Evolutionary conservation across 2,888 invertebrate genomes (phyloP), one percentile per base, ranked within the genome.

Genomic region (Chrysodeixis includens): DNA sequence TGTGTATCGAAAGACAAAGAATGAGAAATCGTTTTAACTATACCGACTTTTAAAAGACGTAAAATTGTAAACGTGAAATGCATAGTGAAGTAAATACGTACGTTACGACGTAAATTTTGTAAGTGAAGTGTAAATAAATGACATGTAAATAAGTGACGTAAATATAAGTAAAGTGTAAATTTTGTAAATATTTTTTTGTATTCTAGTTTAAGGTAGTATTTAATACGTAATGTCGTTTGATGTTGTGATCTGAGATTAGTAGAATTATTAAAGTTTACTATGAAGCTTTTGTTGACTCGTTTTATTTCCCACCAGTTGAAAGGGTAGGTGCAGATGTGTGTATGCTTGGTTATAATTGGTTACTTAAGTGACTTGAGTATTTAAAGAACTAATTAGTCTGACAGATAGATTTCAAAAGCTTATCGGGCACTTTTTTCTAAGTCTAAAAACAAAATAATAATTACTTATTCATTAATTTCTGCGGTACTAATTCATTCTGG

Each of bases 1-100:
- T 87, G 69, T 89, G 88, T 58, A 81, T 80, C 9, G 84, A 87
- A 74, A 84, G 83, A 66, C 85, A 83, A 69, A 76, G 79, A 40
- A 65, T 83, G 51, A 80, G 77, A 61, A 71, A 74, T 65, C 71
- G 72, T 55, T 72, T 69, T 30, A 74, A 68, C 62, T 69, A 75
- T 49, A 54, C 68, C n/a, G 81, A 86, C 61, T 79, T 81, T 16
- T 81, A 71, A 76, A 35, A 54, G 40, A 26, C 10, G 7, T 53
- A 6, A 4, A 26, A 26, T 4, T 26, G 6, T 66, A 40, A 57
- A 18, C 26, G n/a, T n/a, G 40, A 10, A 40, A 9, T 55, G 32
- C 56, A 56, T 26, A n/a, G 1, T 20, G 20, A 40, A 30, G 72
- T 73, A 62, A 51, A 62, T 81, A 71, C 3, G 7, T 53, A 20